phyloP scores from a whole-genome alignment of 2,888 invertebrate genomes.

The Melanostoma scalare region DNA sequence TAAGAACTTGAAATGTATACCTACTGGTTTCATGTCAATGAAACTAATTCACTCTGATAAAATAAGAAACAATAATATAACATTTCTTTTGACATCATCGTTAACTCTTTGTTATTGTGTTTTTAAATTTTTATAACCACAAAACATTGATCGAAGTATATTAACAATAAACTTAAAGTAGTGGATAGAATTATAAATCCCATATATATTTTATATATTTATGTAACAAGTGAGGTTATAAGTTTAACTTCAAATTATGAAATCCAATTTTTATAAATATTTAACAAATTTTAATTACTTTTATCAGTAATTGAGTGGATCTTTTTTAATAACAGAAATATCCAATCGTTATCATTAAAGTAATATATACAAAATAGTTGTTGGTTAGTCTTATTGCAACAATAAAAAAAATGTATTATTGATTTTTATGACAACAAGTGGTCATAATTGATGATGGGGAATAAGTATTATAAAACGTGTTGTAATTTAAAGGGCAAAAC shows the following conservation, averaged over 20 bases:
- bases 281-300: slow-evolving; percentile 34
- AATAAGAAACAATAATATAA: too few species aligned
- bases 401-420: slow-evolving; percentile 9
- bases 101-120: too few species aligned
- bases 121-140: too few species aligned
- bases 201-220: slow-evolving; percentile 31
- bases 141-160: too few species aligned
- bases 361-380: slow-evolving; percentile 50
- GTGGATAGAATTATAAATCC: slow-evolving; percentile 9
- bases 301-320: neutral
- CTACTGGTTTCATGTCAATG: neutral
- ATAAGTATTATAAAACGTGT: too few species aligned
- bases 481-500: too few species aligned
- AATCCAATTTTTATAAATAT: slow-evolving; percentile 15
- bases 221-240: slow-evolving; percentile 31
- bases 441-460: too few species aligned
- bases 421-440: too few species aligned
- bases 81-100: too few species aligned
- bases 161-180: too few species aligned
- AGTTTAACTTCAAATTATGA: slow-evolving; percentile 22
- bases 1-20: slow-evolving; percentile 26
- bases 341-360: slow-evolving; percentile 29
- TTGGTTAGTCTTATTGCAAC: slow-evolving; percentile 34
- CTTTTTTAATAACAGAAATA: slow-evolving; percentile 7
- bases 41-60: too few species aligned